Evolutionary conservation across 2,113 vertebrate species (phyloP).

Genomic region (Elephas maximus): DNA sequence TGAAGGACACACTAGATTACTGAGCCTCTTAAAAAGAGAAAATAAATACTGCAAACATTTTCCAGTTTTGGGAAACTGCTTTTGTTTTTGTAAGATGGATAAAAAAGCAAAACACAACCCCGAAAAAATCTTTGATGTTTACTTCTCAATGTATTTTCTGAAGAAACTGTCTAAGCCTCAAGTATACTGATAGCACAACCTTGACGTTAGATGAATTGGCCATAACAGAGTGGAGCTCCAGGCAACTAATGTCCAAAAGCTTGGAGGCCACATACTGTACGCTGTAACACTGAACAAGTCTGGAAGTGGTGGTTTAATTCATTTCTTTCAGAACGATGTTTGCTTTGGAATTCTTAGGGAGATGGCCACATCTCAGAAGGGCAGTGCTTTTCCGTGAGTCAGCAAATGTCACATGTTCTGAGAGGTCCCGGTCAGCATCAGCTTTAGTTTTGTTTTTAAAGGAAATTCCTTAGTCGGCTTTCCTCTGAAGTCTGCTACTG

Average conservation of each 20-base stretch:
- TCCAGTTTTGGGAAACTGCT: constrained; percentile 43
- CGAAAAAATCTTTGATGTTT: not conserved
- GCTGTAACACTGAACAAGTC: not conserved
- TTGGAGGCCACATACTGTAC: accelerated
- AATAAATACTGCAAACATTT: constrained; percentile 29
- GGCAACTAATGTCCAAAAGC: not conserved
- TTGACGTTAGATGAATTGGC: not conserved
- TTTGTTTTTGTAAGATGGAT: not conserved
- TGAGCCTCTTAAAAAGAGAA: constrained; percentile 38
- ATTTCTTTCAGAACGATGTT: not conserved
- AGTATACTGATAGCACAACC: not conserved
- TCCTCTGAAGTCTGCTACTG: not conserved
- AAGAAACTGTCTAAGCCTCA: not conserved
- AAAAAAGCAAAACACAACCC: not conserved
- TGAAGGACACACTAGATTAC: not conserved
- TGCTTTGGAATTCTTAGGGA: not conserved
- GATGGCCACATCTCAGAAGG: not conserved
- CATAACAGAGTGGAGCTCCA: not conserved
- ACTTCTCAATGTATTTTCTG: not conserved
- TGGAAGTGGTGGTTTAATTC: not conserved
- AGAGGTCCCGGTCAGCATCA: not conserved
- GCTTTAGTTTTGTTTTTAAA: constrained; percentile 44
- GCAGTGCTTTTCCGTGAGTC: not conserved
- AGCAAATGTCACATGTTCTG: not conserved
- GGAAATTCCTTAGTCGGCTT: not conserved